Evolutionary conservation across 2,888 invertebrate genomes (phyloP).

Genomic region (Euproctis similis): DNA sequence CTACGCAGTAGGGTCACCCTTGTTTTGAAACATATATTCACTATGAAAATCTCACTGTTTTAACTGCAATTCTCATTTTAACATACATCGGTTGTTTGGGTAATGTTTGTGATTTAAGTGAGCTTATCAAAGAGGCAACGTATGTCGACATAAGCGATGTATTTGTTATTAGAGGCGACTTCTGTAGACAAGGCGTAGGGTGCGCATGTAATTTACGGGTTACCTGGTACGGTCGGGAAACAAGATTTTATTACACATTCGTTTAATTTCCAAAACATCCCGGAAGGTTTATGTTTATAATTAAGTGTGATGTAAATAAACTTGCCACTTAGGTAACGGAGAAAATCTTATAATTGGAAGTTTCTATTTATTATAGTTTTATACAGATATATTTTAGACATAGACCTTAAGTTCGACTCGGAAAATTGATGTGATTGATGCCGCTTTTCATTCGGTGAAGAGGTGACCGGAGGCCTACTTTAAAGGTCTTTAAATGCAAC

Average conservation of each 20-base stretch:
- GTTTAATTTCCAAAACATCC: slow-evolving; percentile 45
- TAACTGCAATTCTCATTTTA: not conserved
- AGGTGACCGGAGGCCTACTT: too few relatives aligned
- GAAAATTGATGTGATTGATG: too few relatives aligned
- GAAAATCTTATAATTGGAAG: too few relatives aligned
- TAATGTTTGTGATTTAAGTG: not conserved
- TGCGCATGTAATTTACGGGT: slow-evolving; percentile 37
- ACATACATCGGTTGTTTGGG: slow-evolving; percentile 3
- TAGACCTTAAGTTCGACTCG: too few relatives aligned
- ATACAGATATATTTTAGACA: too few relatives aligned
- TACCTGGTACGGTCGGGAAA: slow-evolving; percentile 33
- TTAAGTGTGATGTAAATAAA: slow-evolving; percentile 29
- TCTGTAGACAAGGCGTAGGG: slow-evolving; percentile 26
- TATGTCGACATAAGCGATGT: not conserved
- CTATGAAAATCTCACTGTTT: slow-evolving; percentile 5
- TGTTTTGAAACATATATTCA: slow-evolving; percentile 20
- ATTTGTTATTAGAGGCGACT: slow-evolving; percentile 3
- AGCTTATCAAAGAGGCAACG: slow-evolving; percentile 2
- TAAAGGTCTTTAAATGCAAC: too few relatives aligned
- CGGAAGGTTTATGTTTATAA: slow-evolving; percentile 29
- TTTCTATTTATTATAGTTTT: too few relatives aligned
- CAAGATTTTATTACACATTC: slow-evolving; percentile 48
- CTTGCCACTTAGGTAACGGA: too few relatives aligned
- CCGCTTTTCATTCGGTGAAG: too few relatives aligned
- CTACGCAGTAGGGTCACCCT: slow-evolving; percentile 38